Evolutionary conservation across 2,888 invertebrate genomes (phyloP), one percentile per base, ranked within the genome.

Genomic region (Cheilosia vulpina): DNA sequence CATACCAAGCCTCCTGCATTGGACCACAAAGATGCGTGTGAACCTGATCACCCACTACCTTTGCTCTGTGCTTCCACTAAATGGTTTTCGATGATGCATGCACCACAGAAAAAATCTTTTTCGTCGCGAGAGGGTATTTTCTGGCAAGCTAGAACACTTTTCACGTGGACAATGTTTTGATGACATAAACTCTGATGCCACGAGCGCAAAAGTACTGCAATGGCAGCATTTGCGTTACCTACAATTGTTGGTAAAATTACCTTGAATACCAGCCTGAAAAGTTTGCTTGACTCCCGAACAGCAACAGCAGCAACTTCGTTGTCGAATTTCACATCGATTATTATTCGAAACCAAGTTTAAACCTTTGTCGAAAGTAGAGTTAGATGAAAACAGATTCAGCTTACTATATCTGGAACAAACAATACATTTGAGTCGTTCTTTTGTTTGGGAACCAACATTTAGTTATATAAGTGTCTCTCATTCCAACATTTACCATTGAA

Each of bases 311-410:
- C 50, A 41, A 50, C 52, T 21, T 24, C 15, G 31, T 38, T 52
- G 24, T 71, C 13, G 24, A n/a, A 71, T 41, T 27, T 72, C 41
- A 19, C 66, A 75, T 0, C 41, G 47, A 24, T 71, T 50, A 19
- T 41, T 71, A 21, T 76, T 27, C 41, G 77, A 53, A 21, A 47
- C 50, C 31, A 87, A 41, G 11, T 65, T 38, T 45, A 76, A 68
- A n/a, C 87, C 87, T 60, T 88, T 88, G 53, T 87, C 84, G 43
- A 82, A 68, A 38, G 82, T 76, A 38, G 62, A 34, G 47, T 83
- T 87, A 9, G 75, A 72, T 31, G 88, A 89, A 79, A 88, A 88
- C 15, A 88, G 47, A 82, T 88, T 88, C 43, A 83, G 27, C 17
- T 65, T 68, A n/a, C n/a, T n/a, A 88, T 72, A 19, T 58, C 66